A percentile compares a stretch with the other conserved stretches of the same genome.
Evolutionary conservation across 2,888 invertebrate species (phyloP).

Genomic region (Aphrophora alni): DNA sequence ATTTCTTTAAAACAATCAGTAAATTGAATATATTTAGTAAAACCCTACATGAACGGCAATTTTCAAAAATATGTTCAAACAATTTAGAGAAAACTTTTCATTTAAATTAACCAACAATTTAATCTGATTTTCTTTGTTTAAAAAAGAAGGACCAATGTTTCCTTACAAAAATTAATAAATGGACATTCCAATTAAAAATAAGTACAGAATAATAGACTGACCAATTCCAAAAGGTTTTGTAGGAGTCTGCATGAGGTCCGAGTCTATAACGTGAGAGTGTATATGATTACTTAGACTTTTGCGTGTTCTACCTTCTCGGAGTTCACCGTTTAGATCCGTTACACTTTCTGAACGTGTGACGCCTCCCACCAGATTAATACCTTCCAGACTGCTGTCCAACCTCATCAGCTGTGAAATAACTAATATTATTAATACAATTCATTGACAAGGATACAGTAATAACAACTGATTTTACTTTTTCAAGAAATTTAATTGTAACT

Average conservation of each 20-base stretch:
- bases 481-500: too few species aligned
- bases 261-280: conserved; percentile 39
- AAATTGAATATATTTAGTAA: too few species aligned
- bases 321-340: conserved; percentile 78
- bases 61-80: too few species aligned
- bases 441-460: too few species aligned
- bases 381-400: conserved; percentile 81
- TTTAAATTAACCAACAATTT: too few species aligned
- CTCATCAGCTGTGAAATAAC: conserved; percentile 71
- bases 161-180: neutral
- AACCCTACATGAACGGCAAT: too few species aligned
- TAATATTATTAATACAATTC: neutral
- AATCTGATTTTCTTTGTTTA: too few species aligned
- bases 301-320: conserved; percentile 52
- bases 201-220: conserved; percentile 60
- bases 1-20: too few species aligned
- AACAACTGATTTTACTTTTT: too few species aligned
- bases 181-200: conserved; percentile 10
- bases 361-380: conserved; percentile 63
- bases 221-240: conserved; percentile 85
- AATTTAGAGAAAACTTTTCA: too few species aligned
- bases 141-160: neutral
- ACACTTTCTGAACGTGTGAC: conserved; percentile 85
- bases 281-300: conserved; percentile 28
- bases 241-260: conserved; percentile 58